Conservation (phyloP, 2,888 invertebrate genomes). For the Cryptus viduatorius region DNA sequence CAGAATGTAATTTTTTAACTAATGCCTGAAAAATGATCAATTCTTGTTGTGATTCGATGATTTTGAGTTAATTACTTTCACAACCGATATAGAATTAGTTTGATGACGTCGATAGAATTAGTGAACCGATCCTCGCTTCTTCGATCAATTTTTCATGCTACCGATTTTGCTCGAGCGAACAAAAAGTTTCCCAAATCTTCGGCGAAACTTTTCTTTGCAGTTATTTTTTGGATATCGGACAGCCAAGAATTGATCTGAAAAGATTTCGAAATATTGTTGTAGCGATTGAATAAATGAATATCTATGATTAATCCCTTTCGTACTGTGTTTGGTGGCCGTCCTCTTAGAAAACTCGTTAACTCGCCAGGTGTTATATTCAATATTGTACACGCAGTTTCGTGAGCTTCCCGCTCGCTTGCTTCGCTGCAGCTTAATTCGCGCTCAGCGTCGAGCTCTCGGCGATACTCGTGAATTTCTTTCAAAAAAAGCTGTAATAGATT, state of each 20-base stretch:
- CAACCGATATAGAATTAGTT: constrained; percentile 1
- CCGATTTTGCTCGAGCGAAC: constrained; percentile 56
- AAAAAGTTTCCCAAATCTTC: constrained; percentile 63
- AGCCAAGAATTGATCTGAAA: constrained; percentile 71
- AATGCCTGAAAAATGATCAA: not conserved
- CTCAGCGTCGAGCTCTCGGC: constrained; percentile 54
- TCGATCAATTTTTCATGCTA: constrained; percentile 34
- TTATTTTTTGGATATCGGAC: constrained; percentile 64
- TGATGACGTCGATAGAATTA: constrained; percentile 23
- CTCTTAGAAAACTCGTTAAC: constrained; percentile 73
- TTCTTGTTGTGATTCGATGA: not conserved
- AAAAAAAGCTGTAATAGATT: constrained; percentile 65
- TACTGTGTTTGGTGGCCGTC: constrained; percentile 67
- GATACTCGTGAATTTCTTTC: constrained; percentile 60
- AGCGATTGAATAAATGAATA: not conserved
- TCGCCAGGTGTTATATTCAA: constrained; percentile 76
- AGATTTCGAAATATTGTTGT: not conserved
- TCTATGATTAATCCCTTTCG: not conserved
- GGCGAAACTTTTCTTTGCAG: constrained; percentile 63
- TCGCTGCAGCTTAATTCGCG: constrained; percentile 66
- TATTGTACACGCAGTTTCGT: constrained; percentile 75
- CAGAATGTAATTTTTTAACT: not conserved
- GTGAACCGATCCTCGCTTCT: constrained; percentile 27
- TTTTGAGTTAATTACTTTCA: not conserved
- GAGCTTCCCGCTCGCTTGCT: constrained; percentile 74